Percentiles rank a stretch among this genome's conserved stretches.
phyloP scores from a whole-genome alignment of 2,797 vertebrate species.

The Potorous gilbertii region DNA sequence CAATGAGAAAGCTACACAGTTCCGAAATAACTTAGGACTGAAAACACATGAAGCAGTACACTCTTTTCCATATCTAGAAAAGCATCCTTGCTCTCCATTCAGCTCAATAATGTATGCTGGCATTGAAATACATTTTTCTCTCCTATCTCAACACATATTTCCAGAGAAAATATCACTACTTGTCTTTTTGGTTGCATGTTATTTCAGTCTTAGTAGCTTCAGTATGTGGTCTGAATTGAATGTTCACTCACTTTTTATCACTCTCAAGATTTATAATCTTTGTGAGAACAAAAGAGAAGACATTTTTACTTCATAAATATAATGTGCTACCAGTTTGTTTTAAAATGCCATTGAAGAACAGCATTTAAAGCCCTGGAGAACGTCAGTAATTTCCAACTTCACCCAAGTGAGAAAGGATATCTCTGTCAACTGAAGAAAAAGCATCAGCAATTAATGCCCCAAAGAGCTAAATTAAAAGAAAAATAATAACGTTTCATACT shows the following conservation, averaged over 20 bases:
- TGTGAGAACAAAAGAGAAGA: constrained; percentile 55
- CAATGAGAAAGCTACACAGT: constrained; percentile 7
- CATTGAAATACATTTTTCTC: constrained; percentile 46
- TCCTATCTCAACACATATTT: constrained; percentile 55
- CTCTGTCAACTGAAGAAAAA: constrained; percentile 72
- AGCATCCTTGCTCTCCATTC: constrained; percentile 36
- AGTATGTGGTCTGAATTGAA: constrained; percentile 32
- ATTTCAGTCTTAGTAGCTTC: constrained; percentile 38
- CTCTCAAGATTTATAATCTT: constrained; percentile 53
- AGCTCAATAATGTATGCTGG: constrained; percentile 42
- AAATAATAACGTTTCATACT: constrained; percentile 53
- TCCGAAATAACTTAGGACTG: constrained; percentile 38
- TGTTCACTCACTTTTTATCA: constrained; percentile 55
- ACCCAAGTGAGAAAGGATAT: constrained; percentile 70
- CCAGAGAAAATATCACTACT: constrained; percentile 35
- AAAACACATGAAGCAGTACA: constrained; percentile 32
- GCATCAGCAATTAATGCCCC: constrained; percentile 71
- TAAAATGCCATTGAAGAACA: constrained; percentile 71
- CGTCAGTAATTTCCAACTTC: constrained; percentile 77
- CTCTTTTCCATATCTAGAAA: constrained; percentile 20
- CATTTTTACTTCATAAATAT: constrained; percentile 63
- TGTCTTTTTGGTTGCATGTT: constrained; percentile 8
- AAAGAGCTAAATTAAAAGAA: constrained; percentile 71
- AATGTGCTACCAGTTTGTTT: constrained; percentile 51
- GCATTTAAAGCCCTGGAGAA: constrained; percentile 58